These are phyloP conservation scores for Urocyon cinereoargenteus DNA, from an alignment of 2,797 vertebrate genomes.

Conservation along the genomic window DNA sequence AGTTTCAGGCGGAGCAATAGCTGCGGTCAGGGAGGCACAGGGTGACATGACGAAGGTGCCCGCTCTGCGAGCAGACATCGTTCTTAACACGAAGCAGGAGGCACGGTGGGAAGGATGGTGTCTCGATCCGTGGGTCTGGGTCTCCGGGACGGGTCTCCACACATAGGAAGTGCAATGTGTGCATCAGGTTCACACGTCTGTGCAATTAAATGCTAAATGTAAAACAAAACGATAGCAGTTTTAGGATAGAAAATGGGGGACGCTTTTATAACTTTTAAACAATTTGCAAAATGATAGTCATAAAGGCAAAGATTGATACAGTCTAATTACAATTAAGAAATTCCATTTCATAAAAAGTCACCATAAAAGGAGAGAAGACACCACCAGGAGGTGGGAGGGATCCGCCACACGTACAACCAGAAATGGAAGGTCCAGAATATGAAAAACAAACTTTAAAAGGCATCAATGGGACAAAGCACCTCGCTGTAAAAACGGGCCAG, in stretches of 20 bases:
- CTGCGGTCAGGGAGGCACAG: no score
- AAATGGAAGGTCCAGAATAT: not conserved
- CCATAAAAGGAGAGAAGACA: slow-evolving; percentile 1
- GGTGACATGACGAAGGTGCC: no score
- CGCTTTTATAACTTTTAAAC: not conserved
- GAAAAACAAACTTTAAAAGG: fast-evolving
- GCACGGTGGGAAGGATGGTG: not conserved
- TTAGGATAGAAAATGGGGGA: not conserved
- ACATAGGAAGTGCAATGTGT: not conserved
- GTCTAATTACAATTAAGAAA: not conserved
- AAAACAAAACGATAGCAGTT: fast-evolving
- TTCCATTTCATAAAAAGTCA: not conserved
- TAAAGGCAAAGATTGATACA: not conserved
- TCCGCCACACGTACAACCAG: fast-evolving
- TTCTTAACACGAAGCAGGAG: not conserved
- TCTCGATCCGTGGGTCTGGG: not conserved
- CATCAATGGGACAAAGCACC: not conserved
- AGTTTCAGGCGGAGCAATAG: no score
- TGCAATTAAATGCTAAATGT: not conserved
- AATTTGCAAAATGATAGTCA: not conserved
- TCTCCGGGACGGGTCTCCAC: fast-evolving
- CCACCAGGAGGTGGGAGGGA: not conserved
- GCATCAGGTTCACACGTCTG: not conserved
- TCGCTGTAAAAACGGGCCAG: fast-evolving
- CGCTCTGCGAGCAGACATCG: no score